Base-by-base conservation (phyloP, 2,888 invertebrate genomes). In the Chrysomela aeneicollis region DNA sequence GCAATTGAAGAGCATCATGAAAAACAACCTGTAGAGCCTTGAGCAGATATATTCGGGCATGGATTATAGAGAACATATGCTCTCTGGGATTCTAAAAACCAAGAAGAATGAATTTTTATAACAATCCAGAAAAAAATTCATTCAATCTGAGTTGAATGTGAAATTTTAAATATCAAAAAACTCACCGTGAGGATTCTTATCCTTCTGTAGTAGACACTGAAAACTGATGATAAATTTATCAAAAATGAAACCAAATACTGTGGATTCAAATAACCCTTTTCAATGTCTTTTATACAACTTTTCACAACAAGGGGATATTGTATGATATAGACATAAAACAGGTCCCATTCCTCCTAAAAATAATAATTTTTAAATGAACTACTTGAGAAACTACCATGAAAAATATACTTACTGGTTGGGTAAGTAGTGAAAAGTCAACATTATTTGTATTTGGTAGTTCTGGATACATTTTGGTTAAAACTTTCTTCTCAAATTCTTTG, bases 141-240 rank as follows among this genome's bases (percentile, higher is more conserved):
- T n/a, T 47, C 9, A n/a, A 18, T 3, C 2, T 47, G 9, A 2
- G 17, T 10, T 18, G 19, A 47, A n/a, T n/a, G n/a, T n/a, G n/a
- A n/a, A n/a, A n/a, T n/a, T n/a, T n/a, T n/a, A n/a, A n/a, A n/a
- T n/a, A n/a, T n/a, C n/a, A n/a, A n/a, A n/a, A n/a, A n/a, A n/a
- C n/a, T 85, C 83, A 92, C 92, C 70, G 87, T 87, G 67, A 93
- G 82, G 75, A 94, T 88, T 72, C 89, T 86, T 35, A 88, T 85
- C 77, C 87, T 86, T 68, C 90, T 86, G 76, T 94, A 94, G 77
- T 92, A 94, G 59, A 88, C 86, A 78, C 93, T 93, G 76, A 92
- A 89, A 6, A 86, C 78, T 46, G 87, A 84, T 19, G 89, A 89
- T 79, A 92, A 83, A 8, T 85, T 85, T 64, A 86, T 86, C 6